Conservation (phyloP, 2,888 invertebrate genomes). For the Amblyteles armatorius region DNA sequence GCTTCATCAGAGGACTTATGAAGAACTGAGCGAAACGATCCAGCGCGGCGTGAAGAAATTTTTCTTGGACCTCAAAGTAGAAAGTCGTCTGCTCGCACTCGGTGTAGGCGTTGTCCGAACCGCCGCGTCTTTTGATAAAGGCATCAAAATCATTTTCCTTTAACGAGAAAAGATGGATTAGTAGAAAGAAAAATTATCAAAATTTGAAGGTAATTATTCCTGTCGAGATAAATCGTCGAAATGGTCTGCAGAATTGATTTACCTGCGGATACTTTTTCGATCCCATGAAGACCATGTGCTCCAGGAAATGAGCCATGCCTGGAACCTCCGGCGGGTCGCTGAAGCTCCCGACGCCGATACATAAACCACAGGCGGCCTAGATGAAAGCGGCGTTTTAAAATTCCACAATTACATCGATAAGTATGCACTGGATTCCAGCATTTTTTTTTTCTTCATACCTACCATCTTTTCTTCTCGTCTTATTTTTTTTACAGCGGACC, state of each 20-base stretch:
- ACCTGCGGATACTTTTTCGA: constrained; percentile 95
- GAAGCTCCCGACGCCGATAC: constrained; percentile 92
- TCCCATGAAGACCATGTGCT: constrained; percentile 98
- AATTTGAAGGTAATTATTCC: neutral
- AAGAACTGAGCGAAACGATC: constrained; percentile 96
- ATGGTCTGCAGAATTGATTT: constrained; percentile 61
- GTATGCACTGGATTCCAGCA: neutral
- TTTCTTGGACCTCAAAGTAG: constrained; percentile 95
- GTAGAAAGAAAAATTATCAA: constrained; percentile 73
- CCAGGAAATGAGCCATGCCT: constrained; percentile 94
- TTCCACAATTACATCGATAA: neutral
- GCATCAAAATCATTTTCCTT: constrained; percentile 82
- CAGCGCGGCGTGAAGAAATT: constrained; percentile 90
- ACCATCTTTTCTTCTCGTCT: constrained; percentile 82
- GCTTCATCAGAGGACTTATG: constrained; percentile 93
- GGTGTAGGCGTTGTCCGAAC: constrained; percentile 94
- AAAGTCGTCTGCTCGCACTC: constrained; percentile 95
- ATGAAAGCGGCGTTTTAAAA: constrained; percentile 51
- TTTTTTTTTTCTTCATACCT: constrained; percentile 23
- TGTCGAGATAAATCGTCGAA: neutral
- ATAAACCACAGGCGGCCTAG: constrained; percentile 91
- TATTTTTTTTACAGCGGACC: constrained; percentile 78
- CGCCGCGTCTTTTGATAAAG: constrained; percentile 90
- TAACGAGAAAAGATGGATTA: neutral
- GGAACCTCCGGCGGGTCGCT: constrained; percentile 91